Percentiles rank a stretch among this genome's conserved stretches.
Conservation (phyloP, 35 echinoderm and acorn worm genomes). For the Chiridota heheva region DNA sequence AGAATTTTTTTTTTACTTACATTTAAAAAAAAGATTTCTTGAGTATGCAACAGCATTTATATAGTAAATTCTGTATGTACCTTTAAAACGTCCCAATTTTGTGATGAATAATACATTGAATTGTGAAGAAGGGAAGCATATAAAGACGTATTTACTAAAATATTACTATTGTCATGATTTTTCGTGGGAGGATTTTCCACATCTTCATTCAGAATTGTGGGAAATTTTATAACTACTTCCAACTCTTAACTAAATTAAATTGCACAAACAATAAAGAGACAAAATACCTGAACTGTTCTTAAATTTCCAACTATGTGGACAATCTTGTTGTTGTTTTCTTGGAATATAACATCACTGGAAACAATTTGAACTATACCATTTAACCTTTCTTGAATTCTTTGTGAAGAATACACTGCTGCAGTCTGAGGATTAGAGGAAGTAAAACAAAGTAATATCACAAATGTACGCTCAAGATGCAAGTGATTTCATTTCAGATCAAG, state of each 20-base stretch:
- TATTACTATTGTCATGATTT: not conserved
- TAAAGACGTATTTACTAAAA: not conserved
- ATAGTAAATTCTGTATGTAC: no score
- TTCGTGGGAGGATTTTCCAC: not conserved
- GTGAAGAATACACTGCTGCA: slow-evolving; percentile 31
- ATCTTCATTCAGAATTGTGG: not conserved
- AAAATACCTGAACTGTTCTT: slow-evolving; percentile 71
- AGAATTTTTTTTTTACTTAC: no score
- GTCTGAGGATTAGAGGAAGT: slow-evolving; percentile 8
- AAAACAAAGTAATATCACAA: not conserved
- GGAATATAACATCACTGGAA: slow-evolving; percentile 49
- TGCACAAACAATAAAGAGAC: no score
- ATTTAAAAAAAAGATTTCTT: no score
- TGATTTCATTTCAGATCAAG: no score
- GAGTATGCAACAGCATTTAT: no score
- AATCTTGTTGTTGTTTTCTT: slow-evolving; percentile 93
- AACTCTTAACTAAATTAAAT: no score
- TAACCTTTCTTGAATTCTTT: slow-evolving; percentile 16
- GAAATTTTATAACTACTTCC: no score
- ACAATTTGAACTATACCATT: not conserved
- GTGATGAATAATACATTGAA: not conserved
- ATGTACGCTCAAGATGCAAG: not conserved
- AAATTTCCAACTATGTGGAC: slow-evolving; percentile 69
- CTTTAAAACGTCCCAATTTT: no score
- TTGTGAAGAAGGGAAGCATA: not conserved